Evolutionary conservation across 2,797 vertebrate genomes (phyloP), one percentile per base, ranked within the genome.

Genomic region (Phrynocephalus vlangalii): DNA sequence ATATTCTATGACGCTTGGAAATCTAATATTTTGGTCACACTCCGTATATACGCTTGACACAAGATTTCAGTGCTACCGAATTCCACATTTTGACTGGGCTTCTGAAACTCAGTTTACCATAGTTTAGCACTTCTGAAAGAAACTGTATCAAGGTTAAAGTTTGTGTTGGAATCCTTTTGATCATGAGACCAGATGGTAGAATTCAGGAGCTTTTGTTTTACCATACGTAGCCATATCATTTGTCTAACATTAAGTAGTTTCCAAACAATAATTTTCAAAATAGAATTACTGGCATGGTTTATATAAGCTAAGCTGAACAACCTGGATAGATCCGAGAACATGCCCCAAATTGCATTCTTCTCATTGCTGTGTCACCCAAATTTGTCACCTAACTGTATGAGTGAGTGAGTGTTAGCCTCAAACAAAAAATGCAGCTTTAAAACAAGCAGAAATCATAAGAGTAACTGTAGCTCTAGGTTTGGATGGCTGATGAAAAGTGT

Each of bases 71-170:
- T 15, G 26, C 26, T n/a, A 5, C 22, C 52, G n/a, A 52, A 75
- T 70, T 75, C 9, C 71, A 79, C 70, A 79, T 90, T n/a, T 90
- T 85, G 48, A 4, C 89, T 91, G 89, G 66, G 63, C 72, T 33
- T 73, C 18, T 48, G 6, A 50, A 67, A 52, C 20, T 56, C n/a
- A 11, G 5, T 30, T 83, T n/a, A n/a, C 20, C 44, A 24, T 71
- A 52, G n/a, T 71, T 83, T 71, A 30, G n/a, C 2, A 24, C 50
- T 20, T 30, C 44, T 83, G 71, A 48, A 73, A 56, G 22, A 26
- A 73, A 60, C 24, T 50, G 56, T 33, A 38, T 22, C 30, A 72
- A 56, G n/a, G 18, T 6, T 38, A 6, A 16, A n/a, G 3, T 6
- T 24, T 81, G 10, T 79, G 56, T 6, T 15, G 56, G 52, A 60